Conservation (phyloP, 1,140 invertebrate species). For the Drosophila kurseongensis region DNA sequence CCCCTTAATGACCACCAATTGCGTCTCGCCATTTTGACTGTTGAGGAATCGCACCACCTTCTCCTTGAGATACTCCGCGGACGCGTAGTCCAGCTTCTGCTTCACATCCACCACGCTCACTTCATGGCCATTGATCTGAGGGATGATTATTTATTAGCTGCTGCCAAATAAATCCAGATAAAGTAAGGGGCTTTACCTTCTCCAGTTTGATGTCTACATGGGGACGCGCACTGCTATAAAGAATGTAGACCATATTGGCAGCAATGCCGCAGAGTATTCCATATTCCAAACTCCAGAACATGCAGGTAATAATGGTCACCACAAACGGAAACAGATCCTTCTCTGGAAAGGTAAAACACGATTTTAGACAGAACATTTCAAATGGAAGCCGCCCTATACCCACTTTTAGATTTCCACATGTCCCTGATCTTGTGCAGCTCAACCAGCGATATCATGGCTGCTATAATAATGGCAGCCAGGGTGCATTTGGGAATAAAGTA, state of each 20-base stretch:
- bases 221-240: conserved; percentile 92
- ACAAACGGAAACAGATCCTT: conserved; percentile 91
- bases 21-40: conserved; percentile 42
- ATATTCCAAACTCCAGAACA: conserved; percentile 91
- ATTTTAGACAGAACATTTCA: background rate
- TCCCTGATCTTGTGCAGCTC: conserved; percentile 90
- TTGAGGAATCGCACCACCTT: conserved; percentile 67
- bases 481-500: conserved; percentile 92
- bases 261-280: conserved; percentile 93
- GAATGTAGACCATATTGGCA: conserved; percentile 90
- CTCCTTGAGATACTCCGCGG: conserved; percentile 76
- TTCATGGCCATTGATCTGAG: conserved; percentile 62
- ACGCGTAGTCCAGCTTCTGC: conserved; percentile 78
- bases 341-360: conserved; percentile 86
- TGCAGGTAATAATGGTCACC: conserved; percentile 90
- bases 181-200: conserved; percentile 84
- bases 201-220: conserved; percentile 87
- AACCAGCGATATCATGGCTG: conserved; percentile 92
- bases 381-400: conserved; percentile 61
- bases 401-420: conserved; percentile 94
- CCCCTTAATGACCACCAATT: conserved; percentile 87
- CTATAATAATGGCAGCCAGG: conserved; percentile 90
- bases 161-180: background rate
- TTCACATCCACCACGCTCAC: conserved; percentile 64
- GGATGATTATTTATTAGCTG: background rate